These are phyloP conservation scores for Lepus timidus DNA, from an alignment of 2,113 vertebrate genomes.

Conservation along the genomic window DNA sequence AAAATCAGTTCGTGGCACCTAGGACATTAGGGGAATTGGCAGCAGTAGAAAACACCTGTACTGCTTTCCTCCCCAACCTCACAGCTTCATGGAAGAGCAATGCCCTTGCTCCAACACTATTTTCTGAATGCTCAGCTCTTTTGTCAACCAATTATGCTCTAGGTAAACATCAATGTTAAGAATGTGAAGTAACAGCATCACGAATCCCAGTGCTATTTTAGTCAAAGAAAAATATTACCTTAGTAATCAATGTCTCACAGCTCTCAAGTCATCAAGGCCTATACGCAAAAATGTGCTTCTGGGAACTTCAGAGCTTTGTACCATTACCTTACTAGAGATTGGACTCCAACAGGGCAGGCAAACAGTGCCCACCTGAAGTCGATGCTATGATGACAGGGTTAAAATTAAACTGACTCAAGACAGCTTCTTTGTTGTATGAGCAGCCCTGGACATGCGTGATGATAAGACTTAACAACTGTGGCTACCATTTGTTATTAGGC, in stretches of 20 bases:
- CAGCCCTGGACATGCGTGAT: background rate
- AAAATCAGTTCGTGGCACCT: conserved; percentile 59
- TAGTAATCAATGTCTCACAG: conserved; percentile 21
- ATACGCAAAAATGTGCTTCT: background rate
- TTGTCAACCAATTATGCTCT: background rate
- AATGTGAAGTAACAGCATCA: background rate
- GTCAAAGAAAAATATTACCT: conserved; percentile 31
- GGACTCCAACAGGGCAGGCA: background rate
- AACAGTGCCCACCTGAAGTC: background rate
- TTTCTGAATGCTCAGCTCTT: background rate
- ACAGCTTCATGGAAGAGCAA: background rate
- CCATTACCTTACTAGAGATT: background rate
- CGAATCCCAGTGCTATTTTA: background rate
- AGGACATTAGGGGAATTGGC: conserved; percentile 62
- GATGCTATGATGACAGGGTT: background rate
- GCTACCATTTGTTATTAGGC: background rate
- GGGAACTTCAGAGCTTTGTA: background rate
- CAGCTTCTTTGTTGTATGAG: background rate
- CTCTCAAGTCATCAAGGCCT: conserved; percentile 5
- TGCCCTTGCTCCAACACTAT: background rate
- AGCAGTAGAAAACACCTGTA: conserved; percentile 42
- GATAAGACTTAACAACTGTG: background rate
- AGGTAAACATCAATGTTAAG: conserved; percentile 23
- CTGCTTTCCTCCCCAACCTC: background rate
- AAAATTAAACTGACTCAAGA: background rate